Base-by-base conservation (phyloP, 1,140 invertebrate genomes). In the Elymnias hypermnestra region DNA sequence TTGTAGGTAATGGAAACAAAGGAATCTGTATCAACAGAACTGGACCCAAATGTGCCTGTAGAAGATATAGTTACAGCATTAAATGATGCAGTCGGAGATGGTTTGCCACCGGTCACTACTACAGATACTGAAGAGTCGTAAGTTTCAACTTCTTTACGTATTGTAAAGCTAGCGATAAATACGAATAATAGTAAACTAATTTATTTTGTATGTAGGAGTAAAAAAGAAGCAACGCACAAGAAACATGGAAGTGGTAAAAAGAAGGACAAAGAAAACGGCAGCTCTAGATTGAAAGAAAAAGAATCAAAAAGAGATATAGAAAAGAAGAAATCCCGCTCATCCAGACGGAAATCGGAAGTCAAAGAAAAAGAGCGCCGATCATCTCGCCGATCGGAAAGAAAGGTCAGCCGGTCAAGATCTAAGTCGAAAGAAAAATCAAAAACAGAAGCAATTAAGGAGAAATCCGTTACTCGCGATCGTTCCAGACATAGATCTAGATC, bases 11-110 rank as follows among this genome's bases (percentile, higher is more conserved):
- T 89, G 57, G 88, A 90, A 63, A 84, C 79, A 2, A 89, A 89
- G 60, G 67, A 86, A 40, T 81, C 84, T 1, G 86, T 88, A 23
- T 88, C 88, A 25, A 87, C 87, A 41, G 82, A 86, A 29, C 82
- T 91, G 1, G 90, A 91, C 69, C 87, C 88, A 0, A 90, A 91
- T 56, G 89, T 90, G 1, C 87, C 90, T 0, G 89, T 92, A 2
- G 89, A 91, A 53, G 89, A 93, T 68, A 86, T 92, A 2, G 88
- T 90, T 0, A 85, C 87, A 0, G 90, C 86, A 4, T 60, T 92
- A 2, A 91, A 91, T 60, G 85, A 87, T 36, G 71, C 71, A 6
- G 77, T 71, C 13, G 78, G 53, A 13, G 81, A 76, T 12, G 79
- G 72, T 7, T 65, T 63, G 29, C 62, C 70, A 14, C 17, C 33